These are phyloP conservation scores for Nipponacmea schrenckii DNA, from an alignment of 2,888 invertebrate genomes.

Conservation along the genomic window DNA sequence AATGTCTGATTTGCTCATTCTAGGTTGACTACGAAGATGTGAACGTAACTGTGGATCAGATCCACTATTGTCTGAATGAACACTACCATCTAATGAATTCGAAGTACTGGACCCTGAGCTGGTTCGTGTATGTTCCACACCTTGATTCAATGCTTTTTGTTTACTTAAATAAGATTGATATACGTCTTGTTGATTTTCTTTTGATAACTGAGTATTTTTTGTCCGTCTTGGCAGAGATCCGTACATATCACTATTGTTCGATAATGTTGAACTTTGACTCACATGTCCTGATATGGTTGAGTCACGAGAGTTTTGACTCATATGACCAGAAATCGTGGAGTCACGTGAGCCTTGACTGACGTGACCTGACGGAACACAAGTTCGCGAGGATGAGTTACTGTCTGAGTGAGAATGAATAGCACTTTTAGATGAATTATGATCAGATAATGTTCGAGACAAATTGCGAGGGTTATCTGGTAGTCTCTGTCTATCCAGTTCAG, in stretches of 20 bases:
- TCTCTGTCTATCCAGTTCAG: neutral
- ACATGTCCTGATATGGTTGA: neutral
- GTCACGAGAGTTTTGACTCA: constrained; percentile 9
- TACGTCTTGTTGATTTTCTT: constrained; percentile 42
- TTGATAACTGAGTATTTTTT: constrained; percentile 39
- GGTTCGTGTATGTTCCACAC: constrained; percentile 20
- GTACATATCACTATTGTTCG: constrained; percentile 44
- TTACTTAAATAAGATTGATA: constrained; percentile 51
- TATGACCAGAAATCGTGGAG: constrained; percentile 9
- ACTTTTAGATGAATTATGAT: constrained; percentile 17
- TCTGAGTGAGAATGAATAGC: constrained; percentile 19
- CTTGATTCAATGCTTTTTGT: constrained; percentile 36
- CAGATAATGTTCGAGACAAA: neutral
- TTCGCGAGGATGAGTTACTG: constrained; percentile 23
- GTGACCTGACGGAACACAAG: constrained; percentile 23
- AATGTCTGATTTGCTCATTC: constrained; percentile 41
- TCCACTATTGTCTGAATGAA: constrained; percentile 16
- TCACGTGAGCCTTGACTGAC: constrained; percentile 10
- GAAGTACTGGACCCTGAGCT: constrained; percentile 26
- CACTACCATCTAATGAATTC: constrained; percentile 18
- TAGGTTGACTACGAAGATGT: constrained; percentile 25
- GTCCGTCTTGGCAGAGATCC: constrained; percentile 51
- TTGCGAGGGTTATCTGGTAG: constrained; percentile 5
- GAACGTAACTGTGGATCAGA: constrained; percentile 21
- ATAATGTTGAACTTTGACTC: constrained; percentile 6